phyloP scores from a whole-genome alignment of 2,888 invertebrate species.

The Uropetala carovei region DNA sequence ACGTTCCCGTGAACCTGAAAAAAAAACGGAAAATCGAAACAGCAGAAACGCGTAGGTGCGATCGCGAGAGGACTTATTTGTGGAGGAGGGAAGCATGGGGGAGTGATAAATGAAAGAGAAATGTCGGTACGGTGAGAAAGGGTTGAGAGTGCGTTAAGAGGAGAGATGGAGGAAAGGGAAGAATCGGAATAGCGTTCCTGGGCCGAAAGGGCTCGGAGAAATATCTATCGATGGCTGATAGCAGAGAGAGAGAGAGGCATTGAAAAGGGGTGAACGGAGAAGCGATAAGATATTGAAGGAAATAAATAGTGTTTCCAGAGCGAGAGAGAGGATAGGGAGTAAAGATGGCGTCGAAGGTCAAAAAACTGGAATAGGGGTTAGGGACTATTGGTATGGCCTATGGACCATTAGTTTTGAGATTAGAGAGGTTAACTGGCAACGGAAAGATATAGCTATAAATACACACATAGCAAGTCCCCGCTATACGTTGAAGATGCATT shows the following conservation, averaged over 20 bases:
- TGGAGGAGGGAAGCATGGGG: not conserved
- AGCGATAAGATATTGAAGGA: conserved; percentile 45
- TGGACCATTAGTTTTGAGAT: no score
- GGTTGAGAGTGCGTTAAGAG: not conserved
- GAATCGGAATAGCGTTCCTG: conserved; percentile 35
- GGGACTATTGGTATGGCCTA: not conserved
- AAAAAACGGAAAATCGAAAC: not conserved
- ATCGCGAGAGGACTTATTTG: not conserved
- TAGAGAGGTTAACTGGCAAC: no score
- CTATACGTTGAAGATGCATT: no score
- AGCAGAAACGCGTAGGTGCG: not conserved
- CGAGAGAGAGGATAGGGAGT: not conserved
- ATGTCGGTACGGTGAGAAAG: not conserved
- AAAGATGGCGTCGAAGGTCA: not conserved
- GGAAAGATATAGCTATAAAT: no score
- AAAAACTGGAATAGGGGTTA: not conserved
- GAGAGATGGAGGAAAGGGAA: conserved; percentile 27
- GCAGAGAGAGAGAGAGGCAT: not conserved
- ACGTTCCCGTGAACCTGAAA: not conserved
- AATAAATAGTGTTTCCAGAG: conserved; percentile 41
- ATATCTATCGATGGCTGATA: conserved; percentile 62
- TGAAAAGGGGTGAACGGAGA: conserved; percentile 37
- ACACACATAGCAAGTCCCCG: no score
- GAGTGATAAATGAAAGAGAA: conserved; percentile 29
- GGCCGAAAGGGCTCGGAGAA: conserved; percentile 32